Conservation (phyloP, 2,888 invertebrate genomes). For the Leptarthrus brevirostris region DNA sequence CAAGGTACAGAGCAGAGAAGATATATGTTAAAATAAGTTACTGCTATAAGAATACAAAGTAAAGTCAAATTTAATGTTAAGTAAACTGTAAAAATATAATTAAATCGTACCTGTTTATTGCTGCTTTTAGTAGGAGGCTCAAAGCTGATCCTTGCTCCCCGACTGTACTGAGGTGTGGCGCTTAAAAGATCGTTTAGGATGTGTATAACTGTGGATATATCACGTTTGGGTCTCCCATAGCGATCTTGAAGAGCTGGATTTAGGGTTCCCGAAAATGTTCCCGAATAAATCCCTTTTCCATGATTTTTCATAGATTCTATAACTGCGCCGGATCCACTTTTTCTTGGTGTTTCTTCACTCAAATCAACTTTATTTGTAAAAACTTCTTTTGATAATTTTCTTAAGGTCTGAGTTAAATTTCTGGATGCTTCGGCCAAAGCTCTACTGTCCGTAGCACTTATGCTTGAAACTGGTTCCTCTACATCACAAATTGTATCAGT, state of each 20-base stretch:
- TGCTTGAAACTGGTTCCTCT: slow-evolving; percentile 50
- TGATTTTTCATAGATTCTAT: slow-evolving; percentile 94
- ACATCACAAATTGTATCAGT: slow-evolving; percentile 45
- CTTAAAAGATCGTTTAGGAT: slow-evolving; percentile 94
- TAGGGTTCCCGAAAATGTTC: slow-evolving; percentile 94
- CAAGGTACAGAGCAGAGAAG: no score
- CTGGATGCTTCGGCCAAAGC: slow-evolving; percentile 90
- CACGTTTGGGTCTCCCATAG: slow-evolving; percentile 90
- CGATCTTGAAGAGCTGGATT: slow-evolving; percentile 94
- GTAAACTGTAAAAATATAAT: no score
- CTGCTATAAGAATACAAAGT: no score
- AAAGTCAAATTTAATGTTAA: no score
- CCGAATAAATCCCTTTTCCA: slow-evolving; percentile 94
- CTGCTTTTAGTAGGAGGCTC: slow-evolving; percentile 62
- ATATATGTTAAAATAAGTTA: no score
- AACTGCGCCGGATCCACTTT: slow-evolving; percentile 77
- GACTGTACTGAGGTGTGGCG: slow-evolving; percentile 78
- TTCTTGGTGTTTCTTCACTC: slow-evolving; percentile 69
- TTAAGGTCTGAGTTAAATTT: slow-evolving; percentile 90
- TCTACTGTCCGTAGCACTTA: slow-evolving; percentile 71
- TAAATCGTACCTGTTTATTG: slow-evolving; percentile 42
- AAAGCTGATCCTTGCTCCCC: slow-evolving; percentile 70
- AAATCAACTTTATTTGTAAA: slow-evolving; percentile 75
- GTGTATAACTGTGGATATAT: slow-evolving; percentile 95
- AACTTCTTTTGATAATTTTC: slow-evolving; percentile 90